These are phyloP conservation scores for Macrotis lagotis DNA, from an alignment of 2,113 vertebrate genomes.

Conservation along the genomic window DNA sequence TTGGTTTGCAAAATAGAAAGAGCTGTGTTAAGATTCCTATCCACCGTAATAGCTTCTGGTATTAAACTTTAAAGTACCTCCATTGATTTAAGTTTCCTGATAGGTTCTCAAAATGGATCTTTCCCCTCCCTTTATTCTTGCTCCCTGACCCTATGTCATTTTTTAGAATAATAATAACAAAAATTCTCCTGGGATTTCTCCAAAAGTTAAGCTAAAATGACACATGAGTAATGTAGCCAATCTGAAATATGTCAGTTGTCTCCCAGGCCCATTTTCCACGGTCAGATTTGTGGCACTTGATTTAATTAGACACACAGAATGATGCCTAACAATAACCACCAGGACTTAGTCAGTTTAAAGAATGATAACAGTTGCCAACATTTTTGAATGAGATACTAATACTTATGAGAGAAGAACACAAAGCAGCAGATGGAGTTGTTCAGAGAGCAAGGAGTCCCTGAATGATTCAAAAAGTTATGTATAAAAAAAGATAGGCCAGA, in stretches of 20 bases:
- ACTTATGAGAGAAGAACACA: constrained; percentile 45
- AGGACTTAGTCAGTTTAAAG: constrained; percentile 50
- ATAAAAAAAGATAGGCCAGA: not conserved
- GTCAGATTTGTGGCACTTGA: constrained; percentile 19
- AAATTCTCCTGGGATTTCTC: constrained; percentile 25
- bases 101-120: constrained; percentile 22
- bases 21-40: constrained; percentile 14
- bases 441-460: constrained; percentile 30
- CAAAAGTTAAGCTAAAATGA: constrained; percentile 33
- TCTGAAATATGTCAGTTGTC: constrained; percentile 39
- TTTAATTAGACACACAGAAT: constrained; percentile 47
- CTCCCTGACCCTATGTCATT: constrained; percentile 6
- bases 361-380: constrained; percentile 51
- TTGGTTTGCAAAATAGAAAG: not conserved
- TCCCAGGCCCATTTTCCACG: constrained; percentile 31
- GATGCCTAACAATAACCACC: constrained; percentile 31
- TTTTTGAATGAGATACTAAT: constrained; percentile 52
- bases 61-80: constrained; percentile 50
- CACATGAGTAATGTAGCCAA: not conserved
- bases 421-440: constrained; percentile 6
- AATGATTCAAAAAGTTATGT: constrained; percentile 33
- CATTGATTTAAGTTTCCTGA: constrained; percentile 21
- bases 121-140: constrained; percentile 10
- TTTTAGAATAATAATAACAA: constrained; percentile 21
- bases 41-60: constrained; percentile 25